Evolutionary conservation across 2,888 invertebrate species (phyloP).

Genomic region (Apamea crenata): DNA sequence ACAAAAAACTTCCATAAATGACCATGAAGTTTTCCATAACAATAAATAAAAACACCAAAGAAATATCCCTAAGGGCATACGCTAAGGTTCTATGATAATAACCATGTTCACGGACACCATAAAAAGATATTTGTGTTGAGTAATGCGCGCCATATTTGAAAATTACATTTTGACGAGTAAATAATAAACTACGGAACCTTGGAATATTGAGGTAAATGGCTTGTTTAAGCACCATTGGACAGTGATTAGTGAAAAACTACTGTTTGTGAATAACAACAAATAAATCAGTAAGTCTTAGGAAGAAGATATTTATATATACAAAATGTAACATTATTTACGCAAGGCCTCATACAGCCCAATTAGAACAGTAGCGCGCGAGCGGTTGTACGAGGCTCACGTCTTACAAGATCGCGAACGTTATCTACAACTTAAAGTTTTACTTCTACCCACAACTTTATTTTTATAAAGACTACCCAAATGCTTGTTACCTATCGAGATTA

Average conservation of each 20-base stretch:
- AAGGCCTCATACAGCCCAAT: too few relatives aligned
- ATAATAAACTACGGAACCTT: conserved; percentile 42
- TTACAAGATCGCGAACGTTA: too few relatives aligned
- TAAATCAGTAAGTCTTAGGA: too few relatives aligned
- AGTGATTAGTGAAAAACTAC: neutral
- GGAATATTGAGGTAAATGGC: conserved; percentile 13
- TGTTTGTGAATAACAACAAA: too few relatives aligned
- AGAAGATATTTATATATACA: too few relatives aligned
- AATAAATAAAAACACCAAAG: neutral
- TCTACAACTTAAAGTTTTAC: too few relatives aligned
- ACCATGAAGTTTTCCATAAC: neutral
- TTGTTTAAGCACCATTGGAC: neutral
- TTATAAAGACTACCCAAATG: too few relatives aligned
- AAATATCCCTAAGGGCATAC: neutral
- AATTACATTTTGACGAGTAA: conserved; percentile 51
- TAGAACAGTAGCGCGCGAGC: too few relatives aligned
- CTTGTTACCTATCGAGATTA: too few relatives aligned
- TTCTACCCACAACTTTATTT: too few relatives aligned
- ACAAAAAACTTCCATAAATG: neutral
- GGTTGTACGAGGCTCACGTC: too few relatives aligned
- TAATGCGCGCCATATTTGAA: conserved; percentile 25
- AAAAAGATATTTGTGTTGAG: conserved; percentile 10
- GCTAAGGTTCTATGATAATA: conserved; percentile 7
- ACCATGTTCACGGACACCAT: neutral
- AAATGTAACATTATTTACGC: too few relatives aligned